Conservation (phyloP, 2,113 vertebrate genomes). For the Tapirus terrestris region DNA sequence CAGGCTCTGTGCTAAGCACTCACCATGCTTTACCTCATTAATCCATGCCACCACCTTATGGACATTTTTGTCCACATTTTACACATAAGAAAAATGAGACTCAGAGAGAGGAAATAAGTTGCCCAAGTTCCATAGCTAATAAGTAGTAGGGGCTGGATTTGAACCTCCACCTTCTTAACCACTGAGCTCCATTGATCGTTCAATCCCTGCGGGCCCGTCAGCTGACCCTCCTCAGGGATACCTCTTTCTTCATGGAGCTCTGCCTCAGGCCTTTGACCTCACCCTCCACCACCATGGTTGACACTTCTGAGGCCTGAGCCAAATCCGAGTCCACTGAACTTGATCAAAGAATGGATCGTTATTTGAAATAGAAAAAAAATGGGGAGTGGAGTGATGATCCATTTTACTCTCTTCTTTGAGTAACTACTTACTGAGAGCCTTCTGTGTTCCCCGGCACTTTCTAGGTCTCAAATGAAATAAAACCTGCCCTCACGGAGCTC, state of each 20-base stretch:
- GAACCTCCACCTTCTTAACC: not conserved
- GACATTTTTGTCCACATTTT: slow-evolving; percentile 38
- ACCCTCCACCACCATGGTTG: not conserved
- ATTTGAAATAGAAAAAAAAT: not conserved
- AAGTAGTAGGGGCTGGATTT: not conserved
- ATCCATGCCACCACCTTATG: not conserved
- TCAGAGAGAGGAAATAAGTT: not conserved
- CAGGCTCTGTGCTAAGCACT: not conserved
- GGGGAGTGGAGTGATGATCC: not conserved
- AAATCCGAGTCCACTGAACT: not conserved
- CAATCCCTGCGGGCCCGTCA: not conserved
- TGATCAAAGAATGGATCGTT: not conserved
- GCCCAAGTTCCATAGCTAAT: not conserved
- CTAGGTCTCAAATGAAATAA: not conserved
- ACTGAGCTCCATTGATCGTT: not conserved
- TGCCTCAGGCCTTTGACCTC: not conserved
- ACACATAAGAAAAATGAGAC: slow-evolving; percentile 47
- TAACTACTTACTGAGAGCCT: not conserved
- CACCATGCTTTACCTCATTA: not conserved
- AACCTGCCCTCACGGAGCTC: not conserved
- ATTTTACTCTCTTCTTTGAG: not conserved
- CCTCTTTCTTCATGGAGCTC: not conserved
- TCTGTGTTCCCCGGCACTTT: not conserved
- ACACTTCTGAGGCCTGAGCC: not conserved
- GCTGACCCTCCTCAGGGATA: not conserved